A percentile compares a stretch with the other conserved stretches of the same genome.
Conservation (phyloP, 2,888 invertebrate species). For the Parnassius orleans region DNA sequence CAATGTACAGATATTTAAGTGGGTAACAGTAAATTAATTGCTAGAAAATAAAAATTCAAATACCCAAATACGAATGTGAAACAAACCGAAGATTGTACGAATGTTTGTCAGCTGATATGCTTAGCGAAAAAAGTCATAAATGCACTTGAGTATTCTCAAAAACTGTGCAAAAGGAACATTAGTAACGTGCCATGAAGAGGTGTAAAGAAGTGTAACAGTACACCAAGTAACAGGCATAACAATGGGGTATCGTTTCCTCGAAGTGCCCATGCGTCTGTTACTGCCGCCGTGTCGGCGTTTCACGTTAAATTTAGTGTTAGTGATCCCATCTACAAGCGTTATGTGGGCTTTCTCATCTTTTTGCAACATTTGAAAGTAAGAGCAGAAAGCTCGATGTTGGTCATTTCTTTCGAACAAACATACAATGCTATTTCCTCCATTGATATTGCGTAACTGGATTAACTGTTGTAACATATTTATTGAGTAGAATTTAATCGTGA, state of each 20-base stretch:
- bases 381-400: constrained; percentile 40
- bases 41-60: no score
- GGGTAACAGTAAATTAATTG: no score
- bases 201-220: constrained; percentile 71
- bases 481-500: background rate
- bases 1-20: no score
- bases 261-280: constrained; percentile 50
- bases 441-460: constrained; percentile 11
- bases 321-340: constrained; percentile 63
- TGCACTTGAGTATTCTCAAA: constrained; percentile 31
- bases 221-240: constrained; percentile 70
- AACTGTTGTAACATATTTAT: background rate
- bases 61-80: no score
- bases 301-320: constrained; percentile 77
- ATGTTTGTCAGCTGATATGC: constrained; percentile 1
- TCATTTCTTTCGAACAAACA: background rate
- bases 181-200: constrained; percentile 57
- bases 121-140: constrained; percentile 36
- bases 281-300: constrained; percentile 56
- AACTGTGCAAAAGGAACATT: constrained; percentile 57
- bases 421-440: background rate
- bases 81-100: no score
- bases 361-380: constrained; percentile 56
- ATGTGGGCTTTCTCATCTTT: constrained; percentile 30
- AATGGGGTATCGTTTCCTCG: constrained; percentile 73